Conservation (phyloP, 2,888 invertebrate species). For the Drosophila aldrichi region DNA sequence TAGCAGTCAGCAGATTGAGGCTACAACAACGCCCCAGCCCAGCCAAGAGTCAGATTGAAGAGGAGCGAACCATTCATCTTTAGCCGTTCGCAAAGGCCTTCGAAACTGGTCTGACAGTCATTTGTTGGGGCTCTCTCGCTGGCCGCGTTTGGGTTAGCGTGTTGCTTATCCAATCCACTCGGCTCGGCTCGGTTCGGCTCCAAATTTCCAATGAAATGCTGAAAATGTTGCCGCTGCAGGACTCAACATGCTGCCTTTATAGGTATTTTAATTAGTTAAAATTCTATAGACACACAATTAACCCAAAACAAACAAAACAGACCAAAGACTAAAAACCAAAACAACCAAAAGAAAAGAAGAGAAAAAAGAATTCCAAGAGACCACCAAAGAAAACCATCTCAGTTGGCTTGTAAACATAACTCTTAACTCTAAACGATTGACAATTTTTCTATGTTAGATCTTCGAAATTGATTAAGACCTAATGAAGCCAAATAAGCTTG, state of each 20-base stretch:
- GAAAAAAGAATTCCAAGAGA: conserved; percentile 33
- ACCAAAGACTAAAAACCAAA: neutral
- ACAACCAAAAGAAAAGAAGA: neutral
- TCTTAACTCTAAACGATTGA: conserved; percentile 53
- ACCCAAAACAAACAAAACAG: conserved; percentile 6
- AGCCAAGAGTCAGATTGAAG: conserved; percentile 26
- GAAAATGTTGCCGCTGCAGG: conserved; percentile 69
- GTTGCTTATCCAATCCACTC: conserved; percentile 72
- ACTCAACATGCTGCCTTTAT: conserved; percentile 71
- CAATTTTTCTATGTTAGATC: conserved; percentile 37
- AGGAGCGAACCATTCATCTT: conserved; percentile 69
- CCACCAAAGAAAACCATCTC: conserved; percentile 57
- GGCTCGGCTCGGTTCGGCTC: conserved; percentile 26
- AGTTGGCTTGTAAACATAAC: conserved; percentile 53
- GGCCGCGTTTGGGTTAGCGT: conserved; percentile 61
- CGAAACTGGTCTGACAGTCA: conserved; percentile 61
- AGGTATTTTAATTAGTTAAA: conserved; percentile 79
- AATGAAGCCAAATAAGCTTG: conserved; percentile 80
- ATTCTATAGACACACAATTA: conserved; percentile 42
- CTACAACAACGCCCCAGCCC: conserved; percentile 47
- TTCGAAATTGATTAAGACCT: conserved; percentile 70
- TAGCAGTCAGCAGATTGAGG: conserved; percentile 30
- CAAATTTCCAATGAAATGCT: conserved; percentile 78
- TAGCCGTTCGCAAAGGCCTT: conserved; percentile 76
- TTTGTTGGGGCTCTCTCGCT: conserved; percentile 42